Evolutionary conservation across 2,113 vertebrate genomes (phyloP), one percentile per base, ranked within the genome.

Genomic region (Mormyrus iriodes): DNA sequence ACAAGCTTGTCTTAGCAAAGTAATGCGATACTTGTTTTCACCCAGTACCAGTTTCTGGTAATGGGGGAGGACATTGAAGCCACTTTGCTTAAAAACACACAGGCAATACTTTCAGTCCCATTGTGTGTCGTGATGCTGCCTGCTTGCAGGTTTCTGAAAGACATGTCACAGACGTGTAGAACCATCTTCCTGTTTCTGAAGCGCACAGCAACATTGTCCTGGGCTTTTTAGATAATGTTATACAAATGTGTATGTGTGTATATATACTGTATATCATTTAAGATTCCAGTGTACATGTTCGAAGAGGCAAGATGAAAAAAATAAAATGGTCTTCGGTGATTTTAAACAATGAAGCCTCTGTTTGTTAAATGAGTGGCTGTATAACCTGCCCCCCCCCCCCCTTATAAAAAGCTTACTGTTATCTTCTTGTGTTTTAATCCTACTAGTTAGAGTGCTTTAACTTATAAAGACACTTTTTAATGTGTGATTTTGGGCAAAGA

Each of bases 191-290:
- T 17, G 12, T 89, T 89, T 89, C 73, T 84, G 42, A 83, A 83
- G 44, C 76, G 88, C 88, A 89, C 88, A 89, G 35, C 88, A 89
- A 27, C 88, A 58, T 84, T 83, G 88, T 89, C 88, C 88, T 52
- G 46, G 42, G 88, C 88, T 89, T 89, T 89, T 84, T 89, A 89
- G 88, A 85, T 89, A 61, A 89, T 65, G 88, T 84, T 89, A 89
- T 89, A 89, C 88, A 89, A 89, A 89, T 21, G 88, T 89, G 88
- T 89, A 88, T 88, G 88, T 89, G 55, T 86, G 35, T 88, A 88
- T 88, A 89, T 85, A 88, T 88, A 55, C 88, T 88, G 88, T 89
- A 85, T 89, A 89, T 89, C 88, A 89, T 84, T 89, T 84, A 84
- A 58, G 52, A 89, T 85, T 89, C 88, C 88, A 89, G 76, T 89